Base-by-base conservation (phyloP, 2,888 invertebrate species). In the Cryptocephalus primarius region DNA sequence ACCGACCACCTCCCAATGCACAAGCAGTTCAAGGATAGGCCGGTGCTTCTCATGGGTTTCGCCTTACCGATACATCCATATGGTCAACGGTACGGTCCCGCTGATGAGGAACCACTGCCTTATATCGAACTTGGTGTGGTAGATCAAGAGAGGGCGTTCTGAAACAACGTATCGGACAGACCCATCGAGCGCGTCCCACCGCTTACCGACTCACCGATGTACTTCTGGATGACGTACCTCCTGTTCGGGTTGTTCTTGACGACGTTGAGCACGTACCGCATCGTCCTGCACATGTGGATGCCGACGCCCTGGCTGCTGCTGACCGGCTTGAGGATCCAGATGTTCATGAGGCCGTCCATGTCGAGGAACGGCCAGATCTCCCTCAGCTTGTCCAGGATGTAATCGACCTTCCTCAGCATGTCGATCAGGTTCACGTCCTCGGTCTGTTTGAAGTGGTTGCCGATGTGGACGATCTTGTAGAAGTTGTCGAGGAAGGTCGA, bases 281-380 rank as follows among this genome's bases (percentile, higher is more conserved):
- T 70, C 52, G 82, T 80, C 58, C 85, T 82, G 55, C 85, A 84
- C 66, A 92, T 79, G 53, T 80, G 77, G 53, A 93, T 92, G 4
- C 91, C 92, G 63, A 83, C 74, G 0, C 92, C 92, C 59, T 90
- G 76, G 32, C 86, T 88, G 54, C 85, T 82, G 60, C 83, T 82
- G 2, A 83, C 84, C 0, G 92, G 92, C 65, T 93, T 93, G 39
- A 93, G 75, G 50, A 93, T 90, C 92, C 92, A 93, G 55, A 91
- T 80, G 69, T 92, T 90, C 62, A 81, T 78, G 53, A 76, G 76
- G 1, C 92, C 92, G 70, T 91, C 91, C 63, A 82, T 78, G 49
- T 76, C 74, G 43, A 84, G 65, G 60, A 80, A 80, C 0, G 82
- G 79, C 55, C 79, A 78, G 56, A 75, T 75, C 45, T 68, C 71